Evolutionary conservation across 2,797 vertebrate species (phyloP), one percentile per base, ranked within the genome.

Genomic region (Sebastes diploproa): DNA sequence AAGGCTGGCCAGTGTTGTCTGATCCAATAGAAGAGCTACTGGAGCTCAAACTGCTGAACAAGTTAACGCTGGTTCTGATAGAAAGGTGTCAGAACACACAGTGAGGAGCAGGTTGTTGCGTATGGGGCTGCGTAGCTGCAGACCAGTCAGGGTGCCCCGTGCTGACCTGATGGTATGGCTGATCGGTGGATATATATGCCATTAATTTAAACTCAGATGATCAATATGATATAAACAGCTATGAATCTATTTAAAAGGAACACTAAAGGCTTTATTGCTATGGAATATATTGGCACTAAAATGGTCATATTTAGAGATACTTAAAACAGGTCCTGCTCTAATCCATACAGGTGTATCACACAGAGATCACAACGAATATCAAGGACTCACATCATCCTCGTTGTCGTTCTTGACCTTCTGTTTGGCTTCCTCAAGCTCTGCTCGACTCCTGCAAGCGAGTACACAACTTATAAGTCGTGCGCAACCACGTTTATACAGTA

Each of bases 361-460:
- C 29, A 30, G 2, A 36, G 20, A 80, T n/a, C 20, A 67, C 8
- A 0, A 25, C 7, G 22, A 61, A n/a, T 4, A 5, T 1, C 5
- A 38, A 5, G 2, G 14, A 92, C 98, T 94, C 94, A 99, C 98
- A 86, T 99, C 98, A 74, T 99, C 98, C 14, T 98, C 98, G 2
- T 92, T 93, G 29, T 98, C 98, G 81, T 46, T 91, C 84, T 98
- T 99, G 46, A 97, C 94, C 91, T 97, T 98, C 55, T 96, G 96
- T 80, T 96, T 97, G 77, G 95, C 87, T 71, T 97, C 96, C 54
- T 98, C 97, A 71, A 96, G 87, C 91, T 98, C 97, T 46, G 96
- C 94, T 63, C 97, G 96, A 76, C 97, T 93, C 93, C 98, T 99
- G 91, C 52, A 90, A 86, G 64, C 32, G n/a, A 78, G 72, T 7